Evolutionary conservation across 2,797 vertebrate genomes (phyloP).

Genomic region (Ambastaia sidthimunki): DNA sequence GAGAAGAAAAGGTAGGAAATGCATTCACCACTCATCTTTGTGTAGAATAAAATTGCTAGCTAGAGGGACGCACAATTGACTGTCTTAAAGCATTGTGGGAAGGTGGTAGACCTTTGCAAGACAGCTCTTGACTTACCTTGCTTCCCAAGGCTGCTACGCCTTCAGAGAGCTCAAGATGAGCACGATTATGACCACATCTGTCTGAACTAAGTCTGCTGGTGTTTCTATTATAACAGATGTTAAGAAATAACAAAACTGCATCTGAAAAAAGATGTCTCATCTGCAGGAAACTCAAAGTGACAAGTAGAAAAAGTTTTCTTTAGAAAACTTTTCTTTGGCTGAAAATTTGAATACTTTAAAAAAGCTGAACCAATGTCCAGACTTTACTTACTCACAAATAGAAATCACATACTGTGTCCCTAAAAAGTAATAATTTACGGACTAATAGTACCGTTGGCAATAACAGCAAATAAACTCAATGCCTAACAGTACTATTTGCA

Average conservation of each 20-base stretch:
- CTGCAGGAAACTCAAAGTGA: too few species aligned
- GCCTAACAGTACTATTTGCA: not conserved
- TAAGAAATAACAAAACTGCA: too few species aligned
- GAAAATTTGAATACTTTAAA: constrained; percentile 13
- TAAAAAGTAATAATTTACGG: constrained; percentile 17
- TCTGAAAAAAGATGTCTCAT: not conserved
- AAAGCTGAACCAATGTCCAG: constrained; percentile 37
- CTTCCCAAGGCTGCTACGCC: not conserved
- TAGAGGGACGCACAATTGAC: not conserved
- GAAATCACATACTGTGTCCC: constrained; percentile 8
- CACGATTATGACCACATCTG: too few species aligned
- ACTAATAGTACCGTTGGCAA: constrained; percentile 3
- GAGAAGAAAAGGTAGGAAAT: too few species aligned
- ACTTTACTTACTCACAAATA: constrained; percentile 9
- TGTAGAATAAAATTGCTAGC: too few species aligned
- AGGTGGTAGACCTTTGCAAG: too few species aligned
- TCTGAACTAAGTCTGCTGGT: constrained; percentile 13
- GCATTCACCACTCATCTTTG: too few species aligned
- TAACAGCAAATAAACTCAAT: not conserved
- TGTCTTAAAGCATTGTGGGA: too few species aligned
- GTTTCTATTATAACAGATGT: not conserved
- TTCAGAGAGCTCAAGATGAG: not conserved
- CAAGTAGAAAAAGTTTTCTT: not conserved
- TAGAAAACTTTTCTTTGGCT: not conserved
- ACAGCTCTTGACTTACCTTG: not conserved